A percentile compares a stretch with the other conserved stretches of the same genome.
Conservation (phyloP, 2,888 invertebrate genomes). For the Caenorhabditis sp. region DNA sequence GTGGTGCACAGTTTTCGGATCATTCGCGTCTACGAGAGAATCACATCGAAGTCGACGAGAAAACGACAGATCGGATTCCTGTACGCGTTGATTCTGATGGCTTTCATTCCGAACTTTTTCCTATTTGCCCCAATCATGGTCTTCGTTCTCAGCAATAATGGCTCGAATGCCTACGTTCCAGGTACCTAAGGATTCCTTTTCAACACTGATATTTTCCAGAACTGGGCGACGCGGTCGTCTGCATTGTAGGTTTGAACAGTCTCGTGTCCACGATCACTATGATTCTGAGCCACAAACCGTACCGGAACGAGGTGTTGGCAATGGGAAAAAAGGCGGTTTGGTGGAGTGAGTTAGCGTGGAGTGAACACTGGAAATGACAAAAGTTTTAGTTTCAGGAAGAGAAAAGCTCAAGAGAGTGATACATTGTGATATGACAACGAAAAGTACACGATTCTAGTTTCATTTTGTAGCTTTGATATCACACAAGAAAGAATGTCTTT, state of each 20-base stretch:
- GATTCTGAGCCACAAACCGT: slow-evolving; percentile 25
- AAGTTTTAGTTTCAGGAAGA: neutral
- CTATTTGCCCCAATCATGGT: neutral
- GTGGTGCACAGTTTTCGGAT: slow-evolving; percentile 16
- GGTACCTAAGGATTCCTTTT: neutral
- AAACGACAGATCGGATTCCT: slow-evolving; percentile 29
- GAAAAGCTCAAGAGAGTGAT: neutral
- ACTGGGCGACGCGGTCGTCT: slow-evolving; percentile 5
- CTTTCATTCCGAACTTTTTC: no score
- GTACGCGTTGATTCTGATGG: slow-evolving; percentile 16
- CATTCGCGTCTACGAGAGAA: slow-evolving; percentile 1
- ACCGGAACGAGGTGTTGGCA: neutral
- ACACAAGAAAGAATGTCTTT: no score
- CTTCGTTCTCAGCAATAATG: neutral
- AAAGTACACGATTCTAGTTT: neutral
- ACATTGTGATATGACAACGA: neutral
- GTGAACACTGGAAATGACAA: neutral
- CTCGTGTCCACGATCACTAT: slow-evolving; percentile 14
- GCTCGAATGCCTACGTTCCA: slow-evolving; percentile 12
- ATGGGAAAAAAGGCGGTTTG: neutral
- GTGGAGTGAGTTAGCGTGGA: slow-evolving; percentile 1
- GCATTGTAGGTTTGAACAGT: slow-evolving; percentile 13
- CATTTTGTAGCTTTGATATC: no score
- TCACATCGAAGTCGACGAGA: slow-evolving; percentile 15
- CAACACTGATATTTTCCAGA: neutral